phyloP scores from a whole-genome alignment of 2,113 vertebrate genomes.

The Brevimyrus niger region DNA sequence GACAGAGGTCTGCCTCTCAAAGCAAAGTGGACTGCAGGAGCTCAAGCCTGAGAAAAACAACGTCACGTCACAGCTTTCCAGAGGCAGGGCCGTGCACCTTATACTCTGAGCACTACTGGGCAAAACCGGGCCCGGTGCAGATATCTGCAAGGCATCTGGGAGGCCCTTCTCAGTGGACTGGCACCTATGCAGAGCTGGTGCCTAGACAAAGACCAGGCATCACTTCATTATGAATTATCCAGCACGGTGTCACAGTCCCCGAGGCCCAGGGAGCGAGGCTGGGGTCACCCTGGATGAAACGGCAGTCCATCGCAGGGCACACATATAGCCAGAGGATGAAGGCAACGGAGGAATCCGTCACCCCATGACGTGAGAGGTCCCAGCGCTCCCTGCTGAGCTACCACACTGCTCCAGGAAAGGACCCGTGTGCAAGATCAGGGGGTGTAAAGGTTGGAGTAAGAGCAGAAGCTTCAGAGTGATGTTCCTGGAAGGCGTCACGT shows the following conservation, averaged over 20 bases:
- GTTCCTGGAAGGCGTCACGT: not conserved
- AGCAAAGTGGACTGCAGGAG: not conserved
- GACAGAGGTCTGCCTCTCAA: not conserved
- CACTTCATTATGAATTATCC: not conserved
- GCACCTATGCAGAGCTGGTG: slow-evolving; percentile 46
- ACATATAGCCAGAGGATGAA: not conserved
- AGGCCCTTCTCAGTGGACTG: slow-evolving; percentile 56
- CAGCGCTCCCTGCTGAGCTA: not conserved
- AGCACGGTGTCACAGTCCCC: not conserved
- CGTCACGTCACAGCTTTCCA: not conserved
- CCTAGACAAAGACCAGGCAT: not conserved
- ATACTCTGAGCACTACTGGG: not conserved
- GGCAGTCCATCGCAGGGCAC: not conserved
- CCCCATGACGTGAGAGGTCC: not conserved
- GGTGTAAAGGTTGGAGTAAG: not conserved
- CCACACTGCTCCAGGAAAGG: not conserved
- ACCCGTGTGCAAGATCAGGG: not conserved
- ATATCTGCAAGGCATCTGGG: slow-evolving; percentile 41
- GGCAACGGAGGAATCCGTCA: not conserved
- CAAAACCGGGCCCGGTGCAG: not conserved
- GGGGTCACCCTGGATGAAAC: not conserved
- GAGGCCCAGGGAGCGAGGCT: not conserved
- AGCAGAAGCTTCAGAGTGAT: not conserved
- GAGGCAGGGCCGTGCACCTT: not conserved
- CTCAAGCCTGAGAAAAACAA: not conserved